These are phyloP conservation scores for Drosophila trapezifrons DNA, from an alignment of 1,140 invertebrate species.

Conservation along the genomic window DNA sequence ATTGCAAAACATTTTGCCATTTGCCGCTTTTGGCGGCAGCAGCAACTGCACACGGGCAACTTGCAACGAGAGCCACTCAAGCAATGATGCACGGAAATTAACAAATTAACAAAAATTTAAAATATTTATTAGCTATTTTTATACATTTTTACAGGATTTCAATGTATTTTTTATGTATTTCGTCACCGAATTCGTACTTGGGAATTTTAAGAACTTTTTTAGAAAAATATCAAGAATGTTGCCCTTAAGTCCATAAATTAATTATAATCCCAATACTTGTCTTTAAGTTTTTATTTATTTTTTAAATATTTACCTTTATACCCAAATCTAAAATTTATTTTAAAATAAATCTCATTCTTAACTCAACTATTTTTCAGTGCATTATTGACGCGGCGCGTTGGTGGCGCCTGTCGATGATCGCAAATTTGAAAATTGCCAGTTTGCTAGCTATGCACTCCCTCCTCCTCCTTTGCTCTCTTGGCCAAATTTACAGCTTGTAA, in stretches of 20 bases:
- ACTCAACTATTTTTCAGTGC: slow-evolving; percentile 5
- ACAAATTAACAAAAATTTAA: background rate
- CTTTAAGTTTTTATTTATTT: background rate
- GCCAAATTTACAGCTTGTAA: slow-evolving; percentile 43
- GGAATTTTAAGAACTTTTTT: background rate
- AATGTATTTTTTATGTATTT: no score
- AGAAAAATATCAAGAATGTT: background rate
- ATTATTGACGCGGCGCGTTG: slow-evolving; percentile 55
- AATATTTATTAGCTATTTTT: background rate
- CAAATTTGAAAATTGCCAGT: slow-evolving; percentile 78
- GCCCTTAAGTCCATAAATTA: background rate
- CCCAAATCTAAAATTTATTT: background rate
- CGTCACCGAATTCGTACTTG: background rate
- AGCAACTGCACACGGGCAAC: slow-evolving; percentile 23
- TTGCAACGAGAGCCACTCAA: slow-evolving; percentile 19
- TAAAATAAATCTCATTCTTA: accelerated
- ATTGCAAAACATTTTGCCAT: slow-evolving; percentile 70
- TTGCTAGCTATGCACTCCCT: slow-evolving; percentile 33
- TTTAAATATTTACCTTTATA: background rate
- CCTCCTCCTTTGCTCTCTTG: slow-evolving; percentile 6
- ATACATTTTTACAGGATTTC: background rate
- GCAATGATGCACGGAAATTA: slow-evolving; percentile 3
- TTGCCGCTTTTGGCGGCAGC: slow-evolving; percentile 54
- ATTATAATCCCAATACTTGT: no score
- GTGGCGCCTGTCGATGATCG: slow-evolving; percentile 67